These are phyloP conservation scores for Polypedilum vanderplanki DNA, from an alignment of 1,140 invertebrate genomes.

Conservation along the genomic window DNA sequence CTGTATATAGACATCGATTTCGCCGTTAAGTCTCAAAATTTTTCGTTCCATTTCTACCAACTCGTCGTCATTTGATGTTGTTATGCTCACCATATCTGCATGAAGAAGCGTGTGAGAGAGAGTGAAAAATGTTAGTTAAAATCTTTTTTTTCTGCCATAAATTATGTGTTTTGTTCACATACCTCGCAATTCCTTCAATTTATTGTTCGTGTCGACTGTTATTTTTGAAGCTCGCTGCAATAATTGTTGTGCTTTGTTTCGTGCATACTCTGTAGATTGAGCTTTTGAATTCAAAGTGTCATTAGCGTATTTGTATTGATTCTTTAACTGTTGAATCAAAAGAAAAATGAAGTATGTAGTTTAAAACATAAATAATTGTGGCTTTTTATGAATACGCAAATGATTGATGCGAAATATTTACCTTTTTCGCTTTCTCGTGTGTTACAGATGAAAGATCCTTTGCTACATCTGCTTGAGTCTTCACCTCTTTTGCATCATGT, in stretches of 20 bases:
- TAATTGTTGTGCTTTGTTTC: conserved; percentile 63
- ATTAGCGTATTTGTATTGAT: conserved; percentile 53
- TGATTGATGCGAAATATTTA: not conserved
- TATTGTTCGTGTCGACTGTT: conserved; percentile 64
- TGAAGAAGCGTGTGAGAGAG: not conserved
- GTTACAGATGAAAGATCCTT: conserved; percentile 46
- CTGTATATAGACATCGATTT: conserved; percentile 47
- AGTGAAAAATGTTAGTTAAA: no score
- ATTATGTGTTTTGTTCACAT: not conserved
- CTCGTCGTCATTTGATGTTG: conserved; percentile 47
- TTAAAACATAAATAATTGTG: no score
- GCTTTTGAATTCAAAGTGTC: conserved; percentile 54
- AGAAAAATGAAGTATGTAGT: not conserved
- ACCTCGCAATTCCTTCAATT: conserved; percentile 64
- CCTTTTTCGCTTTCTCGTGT: conserved; percentile 35
- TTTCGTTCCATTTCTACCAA: conserved; percentile 45
- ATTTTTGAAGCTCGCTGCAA: conserved; percentile 66
- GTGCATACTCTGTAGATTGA: conserved; percentile 55
- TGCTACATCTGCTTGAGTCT: conserved; percentile 49
- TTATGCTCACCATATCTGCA: conserved; percentile 46
- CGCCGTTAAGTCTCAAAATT: conserved; percentile 47
- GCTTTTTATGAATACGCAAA: not conserved
- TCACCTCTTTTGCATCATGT: conserved; percentile 50
- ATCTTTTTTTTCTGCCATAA: no score
- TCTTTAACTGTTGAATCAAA: conserved; percentile 42